Evolutionary conservation across 1,140 invertebrate genomes (phyloP), one percentile per base, ranked within the genome.

Genomic region (Armadillidium nasatum): DNA sequence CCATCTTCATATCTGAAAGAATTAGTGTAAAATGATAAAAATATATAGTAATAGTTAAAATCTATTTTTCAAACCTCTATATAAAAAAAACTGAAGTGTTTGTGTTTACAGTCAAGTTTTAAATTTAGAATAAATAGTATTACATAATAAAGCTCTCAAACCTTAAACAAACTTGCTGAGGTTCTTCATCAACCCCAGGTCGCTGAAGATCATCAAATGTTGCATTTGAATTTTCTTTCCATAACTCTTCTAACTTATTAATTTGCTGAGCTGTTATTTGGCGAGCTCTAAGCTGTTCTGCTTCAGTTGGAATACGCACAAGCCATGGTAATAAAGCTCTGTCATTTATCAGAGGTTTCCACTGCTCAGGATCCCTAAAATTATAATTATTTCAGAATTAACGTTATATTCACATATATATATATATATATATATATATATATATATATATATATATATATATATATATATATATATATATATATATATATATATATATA

Each of bases 201-300:
- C 97, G 96, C 84, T 99, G 96, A 71, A 99, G 86, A 86, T 99
- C 97, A 86, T 98, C 94, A 83, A 99, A 94, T 68, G 86, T 88
- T 0, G 97, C 97, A 82, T 99, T 94, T 3, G 95, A 93, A 84
- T 99, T 98, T 71, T 98, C 95, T 82, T 98, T 96, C 98, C 98
- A 99, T 4, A 99, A 84, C 83, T 99, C 98, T 87, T 99, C 98
- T 7, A 99, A 87, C 83, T 97, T 96, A 78, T 96, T 96, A 66
- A 99, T 99, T 85, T 99, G 96, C 78, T 95, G 92, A 0, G 96
- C 94, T 7, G 94, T 94, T 43, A 99, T 95, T 85, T 99, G 97
- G 7, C 97, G 88, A 4, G 95, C 94, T 76, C 97, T 87, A 75
- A 97, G 86, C 86, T 98, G 96, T 82, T 99, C 97, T 83, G 96